Evolutionary conservation across 2,888 invertebrate genomes (phyloP), one percentile per base, ranked within the genome.

Genomic region (Diarsia dahlii): DNA sequence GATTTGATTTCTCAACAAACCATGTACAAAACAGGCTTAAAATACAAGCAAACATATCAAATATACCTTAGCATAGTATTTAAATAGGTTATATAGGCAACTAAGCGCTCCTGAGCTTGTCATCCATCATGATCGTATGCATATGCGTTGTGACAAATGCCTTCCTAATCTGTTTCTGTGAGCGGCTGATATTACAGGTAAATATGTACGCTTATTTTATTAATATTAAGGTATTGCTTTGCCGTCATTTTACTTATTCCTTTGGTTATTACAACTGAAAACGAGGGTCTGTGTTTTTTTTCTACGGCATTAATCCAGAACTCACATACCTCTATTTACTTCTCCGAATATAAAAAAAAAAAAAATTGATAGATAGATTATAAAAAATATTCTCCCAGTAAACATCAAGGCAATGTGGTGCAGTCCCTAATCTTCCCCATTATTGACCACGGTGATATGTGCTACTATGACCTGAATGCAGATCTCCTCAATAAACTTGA

Each of bases 91-190:
- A 70, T 63, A 71, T 63, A 85, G 68, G 71, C 73, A 74, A 54
- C 68, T 85, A 85, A 83, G 86, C 83, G 83, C 71, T 78, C 64
- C 74, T 73, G 73, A 83, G 86, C 79, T 71, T 63, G 70, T 76
- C 73, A 95, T 95, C 93, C 91, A 93, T 95, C 95, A 94, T 86
- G 86, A 91, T 94, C 93, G 89, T 84, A 72, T 85, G 90, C 94
- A 94, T 91, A 87, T 94, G 94, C 89, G 92, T 88, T 84, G 87
- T 93, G 94, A 95, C 94, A 93, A 95, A 95, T 94, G 94, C 90
- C 84, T 90, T 89, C 91, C 90, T 94, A 93, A 95, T 94, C 90
- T 91, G 90, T 91, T 90, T 81, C 86, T 85, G 84, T 76, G 78
- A 69, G 76, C 71, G 58, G 60, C 80, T 75, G 73, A 85, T 80